Conservation (phyloP, 2,888 invertebrate species). For the Mechanitis messenoides region DNA sequence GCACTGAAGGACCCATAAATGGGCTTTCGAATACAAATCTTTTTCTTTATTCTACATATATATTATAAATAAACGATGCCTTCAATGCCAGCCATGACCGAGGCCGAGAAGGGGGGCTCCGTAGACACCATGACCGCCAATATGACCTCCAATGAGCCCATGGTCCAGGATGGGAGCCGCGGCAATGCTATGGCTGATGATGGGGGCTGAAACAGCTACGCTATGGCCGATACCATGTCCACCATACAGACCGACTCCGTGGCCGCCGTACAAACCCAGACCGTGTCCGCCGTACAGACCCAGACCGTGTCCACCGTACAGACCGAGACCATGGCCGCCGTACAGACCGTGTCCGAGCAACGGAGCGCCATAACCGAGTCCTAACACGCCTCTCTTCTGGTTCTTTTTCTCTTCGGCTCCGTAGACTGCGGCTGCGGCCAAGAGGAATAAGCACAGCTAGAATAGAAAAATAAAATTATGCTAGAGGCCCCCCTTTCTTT, state of each 20-base stretch:
- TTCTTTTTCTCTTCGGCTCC: constrained; percentile 66
- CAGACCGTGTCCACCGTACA: constrained; percentile 34
- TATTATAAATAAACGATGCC: constrained; percentile 6
- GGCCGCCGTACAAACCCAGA: constrained; percentile 34
- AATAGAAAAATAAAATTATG: constrained; percentile 10
- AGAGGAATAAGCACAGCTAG: constrained; percentile 55
- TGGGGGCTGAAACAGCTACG: constrained; percentile 34
- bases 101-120: constrained; percentile 36
- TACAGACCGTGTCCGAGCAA: constrained; percentile 36
- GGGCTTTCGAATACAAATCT: constrained; percentile 3
- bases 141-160: constrained; percentile 39
- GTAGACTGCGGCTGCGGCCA: constrained; percentile 50
- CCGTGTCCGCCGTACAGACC: constrained; percentile 39
- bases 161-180: constrained; percentile 39
- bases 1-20: constrained; percentile 39
- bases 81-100: constrained; percentile 58
- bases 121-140: constrained; percentile 18
- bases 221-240: constrained; percentile 39
- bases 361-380: constrained; percentile 54
- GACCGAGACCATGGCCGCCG: constrained; percentile 37
- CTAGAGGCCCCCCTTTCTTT: no score
- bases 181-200: constrained; percentile 37
- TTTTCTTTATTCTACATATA: neutral
- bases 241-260: constrained; percentile 37
- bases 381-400: constrained; percentile 68